phyloP scores from a whole-genome alignment of 2,888 invertebrate genomes.

The Stenolophus ochropezus region DNA sequence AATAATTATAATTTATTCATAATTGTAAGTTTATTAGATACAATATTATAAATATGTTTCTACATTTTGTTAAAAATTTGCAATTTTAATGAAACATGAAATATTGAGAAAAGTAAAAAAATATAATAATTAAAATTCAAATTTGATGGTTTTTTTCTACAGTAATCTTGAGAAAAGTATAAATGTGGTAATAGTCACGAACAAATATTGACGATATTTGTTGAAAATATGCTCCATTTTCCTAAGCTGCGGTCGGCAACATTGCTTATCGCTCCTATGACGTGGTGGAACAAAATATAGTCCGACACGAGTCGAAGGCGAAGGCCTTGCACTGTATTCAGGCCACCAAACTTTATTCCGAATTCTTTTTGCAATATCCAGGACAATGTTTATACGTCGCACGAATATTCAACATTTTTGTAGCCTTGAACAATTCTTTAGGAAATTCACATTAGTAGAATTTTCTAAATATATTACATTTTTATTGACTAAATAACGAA shows the following conservation, averaged over 20 bases:
- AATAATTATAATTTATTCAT: too few species aligned
- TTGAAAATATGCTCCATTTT: conserved; percentile 42
- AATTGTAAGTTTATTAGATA: too few species aligned
- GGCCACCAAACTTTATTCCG: conserved; percentile 21
- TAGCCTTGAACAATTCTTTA: conserved; percentile 18
- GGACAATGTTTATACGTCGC: conserved; percentile 28
- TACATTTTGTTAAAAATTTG: too few species aligned
- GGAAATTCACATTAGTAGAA: neutral
- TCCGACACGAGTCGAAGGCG: neutral
- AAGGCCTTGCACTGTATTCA: conserved; percentile 14
- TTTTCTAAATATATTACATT: neutral
- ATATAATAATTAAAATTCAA: too few species aligned
- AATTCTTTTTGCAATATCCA: conserved; percentile 41
- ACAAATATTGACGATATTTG: conserved; percentile 25
- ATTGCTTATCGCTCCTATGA: conserved; percentile 39
- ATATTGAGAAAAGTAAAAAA: too few species aligned
- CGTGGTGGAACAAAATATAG: conserved; percentile 44
- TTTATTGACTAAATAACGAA: too few species aligned
- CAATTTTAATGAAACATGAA: too few species aligned
- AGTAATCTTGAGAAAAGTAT: too few species aligned
- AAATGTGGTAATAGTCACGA: neutral
- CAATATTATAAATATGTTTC: too few species aligned
- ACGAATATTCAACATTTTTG: conserved; percentile 23
- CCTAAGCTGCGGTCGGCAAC: conserved; percentile 36
- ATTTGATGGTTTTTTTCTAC: too few species aligned